Percentiles rank a stretch among this genome's conserved stretches.
These are phyloP conservation scores for Muraenolepis orangiensis DNA, from an alignment of 2,797 vertebrate genomes.

Conservation along the genomic window DNA sequence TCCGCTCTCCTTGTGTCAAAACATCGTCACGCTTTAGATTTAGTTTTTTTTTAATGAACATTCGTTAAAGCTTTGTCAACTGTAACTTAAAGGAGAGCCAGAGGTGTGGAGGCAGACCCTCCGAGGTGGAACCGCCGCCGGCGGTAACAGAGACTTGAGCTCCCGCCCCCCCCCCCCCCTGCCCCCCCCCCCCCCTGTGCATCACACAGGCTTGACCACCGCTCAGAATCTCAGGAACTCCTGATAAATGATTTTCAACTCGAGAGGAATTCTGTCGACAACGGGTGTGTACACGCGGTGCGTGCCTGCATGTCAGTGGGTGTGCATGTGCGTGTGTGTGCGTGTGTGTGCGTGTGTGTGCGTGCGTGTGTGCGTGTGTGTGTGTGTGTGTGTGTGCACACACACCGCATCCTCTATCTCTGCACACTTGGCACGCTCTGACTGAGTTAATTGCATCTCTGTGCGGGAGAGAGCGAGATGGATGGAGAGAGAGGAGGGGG, in stretches of 20 bases:
- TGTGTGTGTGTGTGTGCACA: conserved; percentile 64
- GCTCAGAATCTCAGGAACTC: neutral
- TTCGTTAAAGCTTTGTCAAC: too few relatives aligned
- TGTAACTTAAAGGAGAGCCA: too few relatives aligned
- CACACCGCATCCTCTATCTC: conserved; percentile 76
- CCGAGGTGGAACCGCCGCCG: too few relatives aligned
- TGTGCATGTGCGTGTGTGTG: neutral
- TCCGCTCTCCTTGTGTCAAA: too few relatives aligned
- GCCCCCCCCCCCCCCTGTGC: neutral
- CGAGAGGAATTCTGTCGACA: neutral
- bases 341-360: conserved; percentile 15
- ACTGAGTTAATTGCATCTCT: conserved; percentile 82
- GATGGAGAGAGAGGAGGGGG: conserved; percentile 55
- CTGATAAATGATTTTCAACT: neutral
- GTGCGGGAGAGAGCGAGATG: conserved; percentile 71
- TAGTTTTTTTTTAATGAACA: too few relatives aligned
- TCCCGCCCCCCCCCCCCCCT: neutral
- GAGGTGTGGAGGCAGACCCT: too few relatives aligned
- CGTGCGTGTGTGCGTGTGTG: conserved; percentile 16
- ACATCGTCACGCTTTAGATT: too few relatives aligned
- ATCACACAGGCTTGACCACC: neutral
- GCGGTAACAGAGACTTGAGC: neutral
- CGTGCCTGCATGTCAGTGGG: neutral
- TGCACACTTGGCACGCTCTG: conserved; percentile 78
- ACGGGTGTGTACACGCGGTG: neutral